Base-by-base conservation (phyloP, 2,797 vertebrate species). In the Falco novaeseelandiae region DNA sequence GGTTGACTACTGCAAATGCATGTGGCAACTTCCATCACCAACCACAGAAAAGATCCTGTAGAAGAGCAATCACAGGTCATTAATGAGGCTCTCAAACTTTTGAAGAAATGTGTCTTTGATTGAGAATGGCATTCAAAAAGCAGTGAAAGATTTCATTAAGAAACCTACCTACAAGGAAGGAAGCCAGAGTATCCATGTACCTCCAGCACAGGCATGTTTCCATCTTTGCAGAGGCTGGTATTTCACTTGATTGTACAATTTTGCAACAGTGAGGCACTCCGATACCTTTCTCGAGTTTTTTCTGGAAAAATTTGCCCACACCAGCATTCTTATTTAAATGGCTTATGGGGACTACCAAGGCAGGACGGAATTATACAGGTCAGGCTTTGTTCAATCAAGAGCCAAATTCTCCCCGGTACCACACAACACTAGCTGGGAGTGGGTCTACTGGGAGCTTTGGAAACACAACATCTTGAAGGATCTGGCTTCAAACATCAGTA, bases 151-250 rank as follows among this genome's bases (percentile, higher is more conserved):
- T 59, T 94, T 93, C 40, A 89, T 69, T 48, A 48, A 69, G 79
- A 94, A 96, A 79, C 14, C 42, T 12, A n/a, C 26, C 3, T 40
- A 66, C 8, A 66, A 72, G 66, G 40, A 94, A 89, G 66, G 38
- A 83, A 72, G 65, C 32, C 44, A 6, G 34, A 48, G 17, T 69
- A 27, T 5, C 46, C 6, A 11, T 11, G 96, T 86, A 95, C 42
- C 49, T 95, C 86, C 82, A 78, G 25, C 34, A 49, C 9, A 61
- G 5, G 36, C 14, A 66, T 14, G 20, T 88, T 54, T 95, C 82
- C 86, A 79, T 20, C 96, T 96, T 91, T 80, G 80, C 92, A 97
- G 62, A 90, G 74, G 79, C 96, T 97, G 97, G 89, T 84, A 87
- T 97, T 97, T 96, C 74, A 42, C 57, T n/a, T 44, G 73, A 34